Evolutionary conservation across 2,888 invertebrate species (phyloP).

Genomic region (Elegia similella): DNA sequence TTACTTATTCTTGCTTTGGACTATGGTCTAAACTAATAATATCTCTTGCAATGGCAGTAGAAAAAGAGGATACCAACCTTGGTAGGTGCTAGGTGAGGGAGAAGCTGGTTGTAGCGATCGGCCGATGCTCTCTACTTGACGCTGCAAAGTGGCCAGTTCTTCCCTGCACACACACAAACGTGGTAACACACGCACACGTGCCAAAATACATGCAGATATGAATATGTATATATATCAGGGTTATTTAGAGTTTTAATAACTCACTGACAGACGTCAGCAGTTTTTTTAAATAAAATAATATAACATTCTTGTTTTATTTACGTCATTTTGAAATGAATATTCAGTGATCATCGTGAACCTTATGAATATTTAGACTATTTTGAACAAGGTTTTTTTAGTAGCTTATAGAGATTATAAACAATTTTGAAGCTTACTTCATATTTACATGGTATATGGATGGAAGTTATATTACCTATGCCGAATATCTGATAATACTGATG

Average conservation of each 20-base stretch:
- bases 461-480: too few relatives aligned
- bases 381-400: too few relatives aligned
- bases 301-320: background rate
- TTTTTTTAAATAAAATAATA: too few relatives aligned
- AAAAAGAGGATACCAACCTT: slow-evolving; percentile 46
- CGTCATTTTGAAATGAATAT: background rate
- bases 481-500: too few relatives aligned
- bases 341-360: background rate
- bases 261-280: too few relatives aligned
- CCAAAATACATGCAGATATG: slow-evolving; percentile 27
- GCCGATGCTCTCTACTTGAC: slow-evolving; percentile 87
- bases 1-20: too few relatives aligned
- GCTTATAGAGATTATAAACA: too few relatives aligned
- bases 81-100: slow-evolving; percentile 57
- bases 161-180: slow-evolving; percentile 77
- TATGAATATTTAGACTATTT: background rate
- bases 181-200: slow-evolving; percentile 76
- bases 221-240: background rate
- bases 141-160: slow-evolving; percentile 91
- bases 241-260: too few relatives aligned
- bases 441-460: too few relatives aligned
- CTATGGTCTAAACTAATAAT: too few relatives aligned
- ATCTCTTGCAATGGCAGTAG: background rate
- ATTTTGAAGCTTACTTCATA: too few relatives aligned
- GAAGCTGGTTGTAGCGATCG: slow-evolving; percentile 62